Percentiles rank a stretch among this genome's conserved stretches.
Evolutionary conservation across 2,888 invertebrate genomes (phyloP).

Genomic region (Xanthorhoe spadicearia): DNA sequence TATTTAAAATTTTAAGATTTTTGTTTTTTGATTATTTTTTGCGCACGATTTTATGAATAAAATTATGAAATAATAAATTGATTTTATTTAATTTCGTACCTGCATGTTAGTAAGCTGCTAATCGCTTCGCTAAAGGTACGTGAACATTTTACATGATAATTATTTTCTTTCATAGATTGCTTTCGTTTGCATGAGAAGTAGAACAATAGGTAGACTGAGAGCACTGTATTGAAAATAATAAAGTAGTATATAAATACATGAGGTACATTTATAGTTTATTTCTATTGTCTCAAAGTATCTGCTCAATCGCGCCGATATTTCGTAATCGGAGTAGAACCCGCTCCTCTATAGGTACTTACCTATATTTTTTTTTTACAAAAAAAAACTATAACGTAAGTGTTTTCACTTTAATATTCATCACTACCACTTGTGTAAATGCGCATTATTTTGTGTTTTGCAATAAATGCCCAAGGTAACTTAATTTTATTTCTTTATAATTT

Average conservation of each 20-base stretch:
- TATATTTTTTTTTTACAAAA: too few relatives aligned
- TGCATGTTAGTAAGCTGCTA: slow-evolving; percentile 51
- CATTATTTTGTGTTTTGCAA: too few relatives aligned
- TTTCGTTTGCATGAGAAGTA: slow-evolving; percentile 1
- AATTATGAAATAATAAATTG: slow-evolving; percentile 60
- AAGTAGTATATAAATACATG: not conserved
- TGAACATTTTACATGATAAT: slow-evolving; percentile 45
- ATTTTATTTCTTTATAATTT: too few relatives aligned
- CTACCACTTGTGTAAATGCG: too few relatives aligned
- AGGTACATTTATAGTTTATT: not conserved
- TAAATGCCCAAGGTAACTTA: too few relatives aligned
- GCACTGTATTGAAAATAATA: not conserved
- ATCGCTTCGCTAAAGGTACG: slow-evolving; percentile 50
- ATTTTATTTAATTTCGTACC: slow-evolving; percentile 57
- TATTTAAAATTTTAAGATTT: not conserved
- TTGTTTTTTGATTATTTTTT: slow-evolving; percentile 20
- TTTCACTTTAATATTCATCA: too few relatives aligned
- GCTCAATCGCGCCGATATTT: not conserved
- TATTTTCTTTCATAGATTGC: slow-evolving; percentile 13
- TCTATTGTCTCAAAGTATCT: not conserved
- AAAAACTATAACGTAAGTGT: too few relatives aligned
- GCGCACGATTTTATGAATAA: slow-evolving; percentile 42
- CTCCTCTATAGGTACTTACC: too few relatives aligned
- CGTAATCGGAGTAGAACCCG: too few relatives aligned
- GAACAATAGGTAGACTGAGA: not conserved